Evolutionary conservation across 2,888 invertebrate genomes (phyloP), one percentile per base, ranked within the genome.

Genomic region (Dasysyrphus tricinctus): DNA sequence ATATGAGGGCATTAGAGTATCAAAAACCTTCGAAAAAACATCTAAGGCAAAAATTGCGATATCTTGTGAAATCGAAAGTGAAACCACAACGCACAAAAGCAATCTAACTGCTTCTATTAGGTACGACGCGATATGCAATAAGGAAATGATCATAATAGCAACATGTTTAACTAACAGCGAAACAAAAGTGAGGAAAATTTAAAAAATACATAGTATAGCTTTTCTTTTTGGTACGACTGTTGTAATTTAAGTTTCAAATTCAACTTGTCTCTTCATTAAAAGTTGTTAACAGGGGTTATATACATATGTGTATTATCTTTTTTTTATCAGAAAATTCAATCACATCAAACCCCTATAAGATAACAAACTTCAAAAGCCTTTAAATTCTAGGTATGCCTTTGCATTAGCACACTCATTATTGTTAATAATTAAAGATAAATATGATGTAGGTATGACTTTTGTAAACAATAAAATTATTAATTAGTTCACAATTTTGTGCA

Each of bases 331-430:
- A 7, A 1, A 24, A 24, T 51, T 51, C 5, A 29, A 3, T 54
- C 14, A 32, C 5, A 54, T 32, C 14, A 14, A 32, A 32, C 14
- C 29, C 14, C 29, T n/a, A 29, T 32, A 54, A 32, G 54, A 54
- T 54, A 54, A 32, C 8, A 54, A 54, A 54, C 54, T 54, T 54
- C 29, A 54, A 54, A 54, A 54, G n/a, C 8, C 14, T 6, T 29
- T 2, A 32, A 54, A 4, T 5, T 11, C 0, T 9, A 24, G 8
- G 3, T 7, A 14, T 14, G 8, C 1, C 3, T 1, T 0, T 51
- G 5, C 2, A 14, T 51, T 2, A 29, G 12, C 24, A 51, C 3
- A 14, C n/a, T 11, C 9, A 49, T 32, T 32, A n/a, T 24, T 24
- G 3, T 24, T 14, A 0, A 3, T 14, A 24, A 54, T 54, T 0